phyloP scores from a whole-genome alignment of 2,113 vertebrate species.

The Rhizomys pruinosus region DNA sequence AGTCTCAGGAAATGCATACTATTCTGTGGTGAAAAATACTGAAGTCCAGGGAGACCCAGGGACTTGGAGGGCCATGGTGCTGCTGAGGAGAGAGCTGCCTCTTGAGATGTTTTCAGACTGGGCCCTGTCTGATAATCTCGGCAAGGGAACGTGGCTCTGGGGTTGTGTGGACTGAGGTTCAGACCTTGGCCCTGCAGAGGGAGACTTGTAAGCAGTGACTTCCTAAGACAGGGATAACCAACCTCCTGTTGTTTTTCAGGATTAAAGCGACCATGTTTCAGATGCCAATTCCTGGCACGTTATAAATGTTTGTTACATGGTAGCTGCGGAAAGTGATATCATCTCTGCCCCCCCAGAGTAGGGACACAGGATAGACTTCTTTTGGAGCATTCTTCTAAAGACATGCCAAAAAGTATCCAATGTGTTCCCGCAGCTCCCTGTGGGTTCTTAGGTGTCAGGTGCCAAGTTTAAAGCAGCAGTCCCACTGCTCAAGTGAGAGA shows the following conservation, averaged over 20 bases:
- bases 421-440: not conserved
- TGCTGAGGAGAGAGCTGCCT: not conserved
- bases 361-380: not conserved
- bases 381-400: slow-evolving; percentile 22
- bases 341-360: not conserved
- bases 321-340: not conserved
- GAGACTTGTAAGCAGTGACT: not conserved
- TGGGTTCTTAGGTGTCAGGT: not conserved
- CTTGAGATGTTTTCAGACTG: not conserved
- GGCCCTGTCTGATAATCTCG: not conserved
- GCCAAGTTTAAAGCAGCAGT: not conserved
- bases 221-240: not conserved
- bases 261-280: not conserved
- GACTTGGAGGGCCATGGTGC: not conserved
- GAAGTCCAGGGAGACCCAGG: not conserved
- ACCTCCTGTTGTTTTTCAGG: not conserved
- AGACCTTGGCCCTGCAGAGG: not conserved
- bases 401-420: not conserved
- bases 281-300: not conserved
- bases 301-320: not conserved
- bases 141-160: not conserved
- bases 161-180: not conserved
- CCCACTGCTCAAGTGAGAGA: not conserved
- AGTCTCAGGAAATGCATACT: not conserved
- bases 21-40: not conserved